A percentile compares a stretch with the other conserved stretches of the same genome.
phyloP scores from a whole-genome alignment of 2,888 invertebrate genomes.

The Hydrotaea diabolus region DNA sequence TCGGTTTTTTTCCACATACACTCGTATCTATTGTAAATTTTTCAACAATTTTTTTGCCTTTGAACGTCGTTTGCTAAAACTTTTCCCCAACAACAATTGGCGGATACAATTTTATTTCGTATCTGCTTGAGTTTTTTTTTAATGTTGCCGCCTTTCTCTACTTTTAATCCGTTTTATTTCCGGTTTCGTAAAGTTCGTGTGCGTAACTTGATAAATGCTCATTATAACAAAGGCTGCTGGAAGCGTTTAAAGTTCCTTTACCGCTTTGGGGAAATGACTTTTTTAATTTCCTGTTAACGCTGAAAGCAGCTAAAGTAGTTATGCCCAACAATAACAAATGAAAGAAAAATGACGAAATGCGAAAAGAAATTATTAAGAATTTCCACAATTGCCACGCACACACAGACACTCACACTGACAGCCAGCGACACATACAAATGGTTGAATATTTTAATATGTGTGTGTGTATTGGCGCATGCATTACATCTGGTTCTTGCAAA shows the following conservation, averaged over 20 bases:
- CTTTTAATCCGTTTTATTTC: background rate
- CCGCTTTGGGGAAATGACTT: conserved; percentile 58
- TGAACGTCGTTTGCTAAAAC: too few species aligned
- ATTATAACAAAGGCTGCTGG: conserved; percentile 46
- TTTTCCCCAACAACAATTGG: background rate
- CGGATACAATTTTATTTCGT: background rate
- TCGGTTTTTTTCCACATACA: too few species aligned
- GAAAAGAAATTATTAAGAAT: conserved; percentile 9
- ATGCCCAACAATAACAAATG: background rate
- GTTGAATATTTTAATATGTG: background rate
- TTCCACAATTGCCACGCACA: background rate
- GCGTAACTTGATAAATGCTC: conserved; percentile 52
- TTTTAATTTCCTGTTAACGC: conserved; percentile 60
- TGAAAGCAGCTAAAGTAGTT: conserved; percentile 9
- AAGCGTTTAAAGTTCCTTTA: conserved; percentile 46
- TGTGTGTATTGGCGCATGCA: background rate
- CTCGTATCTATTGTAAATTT: too few species aligned
- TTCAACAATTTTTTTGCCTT: too few species aligned
- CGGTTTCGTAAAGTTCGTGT: background rate
- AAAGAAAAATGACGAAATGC: background rate
- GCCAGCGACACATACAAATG: background rate
- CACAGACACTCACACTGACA: background rate
- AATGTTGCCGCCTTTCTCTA: background rate
- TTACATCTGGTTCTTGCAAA: too few species aligned
- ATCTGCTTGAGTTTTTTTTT: background rate